Evolutionary conservation across 2,888 invertebrate species (phyloP).

Genomic region (Kryphioiulus occultus): DNA sequence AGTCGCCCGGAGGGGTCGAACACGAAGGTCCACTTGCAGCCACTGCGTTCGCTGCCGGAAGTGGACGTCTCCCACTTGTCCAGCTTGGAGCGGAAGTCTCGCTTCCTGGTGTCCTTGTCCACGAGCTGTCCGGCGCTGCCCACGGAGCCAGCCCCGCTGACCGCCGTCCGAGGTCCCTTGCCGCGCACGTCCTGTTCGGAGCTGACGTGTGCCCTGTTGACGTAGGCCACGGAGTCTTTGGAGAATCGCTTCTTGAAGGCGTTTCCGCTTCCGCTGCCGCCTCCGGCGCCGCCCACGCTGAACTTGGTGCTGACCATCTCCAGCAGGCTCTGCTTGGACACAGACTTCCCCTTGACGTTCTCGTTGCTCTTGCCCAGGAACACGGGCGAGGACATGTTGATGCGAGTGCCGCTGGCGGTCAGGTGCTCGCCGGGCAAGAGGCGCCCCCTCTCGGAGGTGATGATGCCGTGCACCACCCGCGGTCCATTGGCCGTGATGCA

Average conservation of each 20-base stretch:
- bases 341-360: constrained; percentile 64
- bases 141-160: constrained; percentile 56
- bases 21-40: constrained; percentile 89
- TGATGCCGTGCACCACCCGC: constrained; percentile 63
- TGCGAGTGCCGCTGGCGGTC: constrained; percentile 67
- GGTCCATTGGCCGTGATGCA: constrained; percentile 69
- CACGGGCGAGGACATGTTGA: constrained; percentile 65
- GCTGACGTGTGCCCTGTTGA: constrained; percentile 71
- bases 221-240: constrained; percentile 76
- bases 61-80: constrained; percentile 63
- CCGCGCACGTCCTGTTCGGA: constrained; percentile 79
- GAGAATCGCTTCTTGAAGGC: constrained; percentile 66
- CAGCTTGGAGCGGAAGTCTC: constrained; percentile 62
- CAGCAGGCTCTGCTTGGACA: constrained; percentile 71
- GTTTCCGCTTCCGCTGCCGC: constrained; percentile 55
- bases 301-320: constrained; percentile 81
- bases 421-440: constrained; percentile 64
- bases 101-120: constrained; percentile 53
- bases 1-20: constrained; percentile 97
- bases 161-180: constrained; percentile 71
- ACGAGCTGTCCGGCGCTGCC: constrained; percentile 63
- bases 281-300: constrained; percentile 59
- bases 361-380: constrained; percentile 56
- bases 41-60: constrained; percentile 69
- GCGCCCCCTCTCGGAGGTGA: constrained; percentile 62